A percentile compares a stretch with the other conserved stretches of the same genome.
Evolutionary conservation across 2,797 vertebrate genomes (phyloP).

Genomic region (Cygnus olor): DNA sequence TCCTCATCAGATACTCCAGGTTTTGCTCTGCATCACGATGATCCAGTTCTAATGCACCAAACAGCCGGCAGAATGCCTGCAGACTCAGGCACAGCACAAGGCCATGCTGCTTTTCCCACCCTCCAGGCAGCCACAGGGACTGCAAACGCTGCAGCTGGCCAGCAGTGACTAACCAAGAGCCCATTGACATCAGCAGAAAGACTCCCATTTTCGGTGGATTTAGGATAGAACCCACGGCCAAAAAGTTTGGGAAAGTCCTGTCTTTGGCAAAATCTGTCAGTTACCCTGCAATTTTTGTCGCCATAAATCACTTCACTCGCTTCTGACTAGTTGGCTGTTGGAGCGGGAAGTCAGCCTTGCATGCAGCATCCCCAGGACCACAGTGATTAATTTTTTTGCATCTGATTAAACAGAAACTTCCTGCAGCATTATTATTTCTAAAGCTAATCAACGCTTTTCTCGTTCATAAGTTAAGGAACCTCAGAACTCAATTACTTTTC

Average conservation of each 20-base stretch:
- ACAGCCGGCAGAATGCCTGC: fast-evolving
- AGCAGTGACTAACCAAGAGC: not conserved
- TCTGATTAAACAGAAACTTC: not conserved
- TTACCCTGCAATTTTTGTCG: not conserved
- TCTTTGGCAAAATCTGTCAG: not conserved
- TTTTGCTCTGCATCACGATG: not conserved
- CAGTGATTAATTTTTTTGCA: not conserved
- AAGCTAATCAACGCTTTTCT: slow-evolving; percentile 17
- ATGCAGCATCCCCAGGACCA: not conserved
- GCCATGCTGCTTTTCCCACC: not conserved
- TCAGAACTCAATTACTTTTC: not conserved
- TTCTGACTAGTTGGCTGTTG: not conserved
- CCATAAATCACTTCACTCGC: not conserved
- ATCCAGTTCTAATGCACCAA: not conserved
- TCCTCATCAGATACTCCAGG: not conserved
- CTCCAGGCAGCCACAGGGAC: fast-evolving
- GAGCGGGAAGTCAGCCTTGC: not conserved
- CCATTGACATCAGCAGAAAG: fast-evolving
- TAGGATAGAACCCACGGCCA: not conserved
- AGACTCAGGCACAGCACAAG: fast-evolving
- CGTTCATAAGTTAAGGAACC: slow-evolving; percentile 1
- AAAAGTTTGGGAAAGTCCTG: not conserved
- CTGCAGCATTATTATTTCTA: not conserved
- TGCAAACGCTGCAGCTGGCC: not conserved
- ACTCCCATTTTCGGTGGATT: not conserved